A percentile compares a stretch with the other conserved stretches of the same genome.
phyloP scores from a whole-genome alignment of 2,113 vertebrate genomes.

The Cinclus cinclus region DNA sequence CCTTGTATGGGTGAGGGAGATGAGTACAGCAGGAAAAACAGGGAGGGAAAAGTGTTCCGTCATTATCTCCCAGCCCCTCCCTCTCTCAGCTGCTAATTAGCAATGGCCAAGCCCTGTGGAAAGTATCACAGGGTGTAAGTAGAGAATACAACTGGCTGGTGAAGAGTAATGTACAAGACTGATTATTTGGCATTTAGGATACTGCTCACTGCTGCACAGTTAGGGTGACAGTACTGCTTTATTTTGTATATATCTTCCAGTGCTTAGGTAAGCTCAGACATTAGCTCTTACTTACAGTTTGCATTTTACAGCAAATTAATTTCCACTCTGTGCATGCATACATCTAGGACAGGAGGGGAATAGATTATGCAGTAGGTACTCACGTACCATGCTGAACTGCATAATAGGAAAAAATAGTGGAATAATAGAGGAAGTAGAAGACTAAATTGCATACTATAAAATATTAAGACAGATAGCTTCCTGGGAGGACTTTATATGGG shows the following conservation, averaged over 20 bases:
- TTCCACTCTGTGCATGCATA: neutral
- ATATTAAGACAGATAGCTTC: neutral
- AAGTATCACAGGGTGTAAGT: neutral
- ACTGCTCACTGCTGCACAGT: neutral
- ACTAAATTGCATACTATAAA: neutral
- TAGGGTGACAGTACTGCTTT: neutral
- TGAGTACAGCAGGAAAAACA: neutral
- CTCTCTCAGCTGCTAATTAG: neutral
- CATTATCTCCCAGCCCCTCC: neutral
- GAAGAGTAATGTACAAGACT: neutral
- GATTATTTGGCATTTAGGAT: neutral
- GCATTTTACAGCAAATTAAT: conserved; percentile 28
- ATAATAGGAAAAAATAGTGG: neutral
- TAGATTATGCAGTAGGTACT: conserved; percentile 9
- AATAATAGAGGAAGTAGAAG: conserved; percentile 8
- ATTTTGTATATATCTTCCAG: neutral
- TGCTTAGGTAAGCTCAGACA: neutral
- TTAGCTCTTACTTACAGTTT: conserved; percentile 6
- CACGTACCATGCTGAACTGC: neutral
- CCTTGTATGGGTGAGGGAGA: neutral
- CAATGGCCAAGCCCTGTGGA: neutral
- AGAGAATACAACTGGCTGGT: neutral
- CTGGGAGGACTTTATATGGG: neutral
- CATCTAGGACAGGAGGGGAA: neutral
- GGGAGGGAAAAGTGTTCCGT: neutral